phyloP scores from a whole-genome alignment of 37 sponge, comb jelly and placozoan genomes.

The Ephydatia muelleri region DNA sequence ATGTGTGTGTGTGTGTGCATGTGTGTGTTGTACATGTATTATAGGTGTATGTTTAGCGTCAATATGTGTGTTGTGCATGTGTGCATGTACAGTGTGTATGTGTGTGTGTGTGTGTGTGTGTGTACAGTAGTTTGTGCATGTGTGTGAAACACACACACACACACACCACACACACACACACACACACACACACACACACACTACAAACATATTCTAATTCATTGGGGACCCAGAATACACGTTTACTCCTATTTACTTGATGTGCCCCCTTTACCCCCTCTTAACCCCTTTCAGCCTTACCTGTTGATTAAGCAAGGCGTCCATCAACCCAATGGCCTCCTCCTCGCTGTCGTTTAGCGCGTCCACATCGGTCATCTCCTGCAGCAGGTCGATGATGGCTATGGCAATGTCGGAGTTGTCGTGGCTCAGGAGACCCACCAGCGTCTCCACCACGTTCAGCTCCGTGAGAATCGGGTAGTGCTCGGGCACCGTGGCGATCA shows the following conservation, averaged over 20 bases:
- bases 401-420: constrained; percentile 92
- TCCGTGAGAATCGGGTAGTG: constrained; percentile 80
- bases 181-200: too few relatives aligned
- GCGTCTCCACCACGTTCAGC: constrained; percentile 59
- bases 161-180: too few relatives aligned
- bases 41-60: too few relatives aligned
- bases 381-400: constrained; percentile 87
- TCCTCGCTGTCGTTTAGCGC: constrained; percentile 77
- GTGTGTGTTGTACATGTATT: not conserved
- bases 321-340: constrained; percentile 79
- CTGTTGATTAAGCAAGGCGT: constrained; percentile 74
- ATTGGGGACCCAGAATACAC: too few relatives aligned
- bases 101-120: too few relatives aligned
- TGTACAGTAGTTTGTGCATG: too few relatives aligned
- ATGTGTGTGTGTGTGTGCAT: not conserved
- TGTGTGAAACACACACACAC: too few relatives aligned
- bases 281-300: not conserved
- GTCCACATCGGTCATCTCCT: constrained; percentile 94
- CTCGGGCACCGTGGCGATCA: constrained; percentile 90
- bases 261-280: not conserved
- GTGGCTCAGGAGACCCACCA: constrained; percentile 84
- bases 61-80: too few relatives aligned
- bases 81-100: too few relatives aligned
- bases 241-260: too few relatives aligned
- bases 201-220: too few relatives aligned